Conservation (phyloP, 2,797 vertebrate species). For the Poeciliopsis paucimaculata region DNA sequence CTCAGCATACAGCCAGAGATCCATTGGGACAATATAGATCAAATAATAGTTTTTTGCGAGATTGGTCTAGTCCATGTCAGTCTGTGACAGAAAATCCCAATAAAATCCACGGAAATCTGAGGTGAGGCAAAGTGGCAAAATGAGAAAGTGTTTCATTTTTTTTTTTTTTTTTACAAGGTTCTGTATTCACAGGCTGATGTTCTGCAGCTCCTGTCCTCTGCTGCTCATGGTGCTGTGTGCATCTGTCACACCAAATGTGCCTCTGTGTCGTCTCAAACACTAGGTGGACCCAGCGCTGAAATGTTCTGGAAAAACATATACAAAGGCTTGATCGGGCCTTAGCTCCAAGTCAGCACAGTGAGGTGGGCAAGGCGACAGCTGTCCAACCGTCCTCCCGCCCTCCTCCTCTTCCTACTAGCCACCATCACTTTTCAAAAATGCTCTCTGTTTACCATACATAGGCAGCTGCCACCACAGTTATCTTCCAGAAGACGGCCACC, state of each 20-base stretch:
- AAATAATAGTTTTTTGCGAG: background rate
- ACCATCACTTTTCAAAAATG: slow-evolving; percentile 79
- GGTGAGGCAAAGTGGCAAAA: background rate
- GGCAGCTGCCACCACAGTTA: slow-evolving; percentile 83
- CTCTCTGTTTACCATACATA: slow-evolving; percentile 80
- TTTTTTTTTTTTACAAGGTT: background rate
- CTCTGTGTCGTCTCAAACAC: slow-evolving; percentile 63
- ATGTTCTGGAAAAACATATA: slow-evolving; percentile 75
- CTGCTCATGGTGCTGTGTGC: slow-evolving; percentile 62
- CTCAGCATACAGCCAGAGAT: background rate
- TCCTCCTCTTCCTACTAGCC: slow-evolving; percentile 58
- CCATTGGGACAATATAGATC: background rate
- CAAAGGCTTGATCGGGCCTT: slow-evolving; percentile 73
- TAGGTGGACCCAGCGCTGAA: slow-evolving; percentile 69
- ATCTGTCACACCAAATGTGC: slow-evolving; percentile 77
- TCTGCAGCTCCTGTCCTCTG: slow-evolving; percentile 57
- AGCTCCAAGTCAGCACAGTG: slow-evolving; percentile 78
- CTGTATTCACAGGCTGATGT: slow-evolving; percentile 44
- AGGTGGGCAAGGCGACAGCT: slow-evolving; percentile 81
- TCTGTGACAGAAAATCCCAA: background rate
- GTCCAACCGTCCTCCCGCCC: slow-evolving; percentile 64
- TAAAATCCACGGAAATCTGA: background rate
- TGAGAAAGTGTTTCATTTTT: background rate
- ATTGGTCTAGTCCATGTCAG: background rate
- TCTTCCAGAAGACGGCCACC: slow-evolving; percentile 81